A percentile compares a stretch with the other conserved stretches of the same genome.
Conservation (phyloP, 30 jellyfish, hydroid and myxozoan genomes). For the Sanderia malayensis region DNA sequence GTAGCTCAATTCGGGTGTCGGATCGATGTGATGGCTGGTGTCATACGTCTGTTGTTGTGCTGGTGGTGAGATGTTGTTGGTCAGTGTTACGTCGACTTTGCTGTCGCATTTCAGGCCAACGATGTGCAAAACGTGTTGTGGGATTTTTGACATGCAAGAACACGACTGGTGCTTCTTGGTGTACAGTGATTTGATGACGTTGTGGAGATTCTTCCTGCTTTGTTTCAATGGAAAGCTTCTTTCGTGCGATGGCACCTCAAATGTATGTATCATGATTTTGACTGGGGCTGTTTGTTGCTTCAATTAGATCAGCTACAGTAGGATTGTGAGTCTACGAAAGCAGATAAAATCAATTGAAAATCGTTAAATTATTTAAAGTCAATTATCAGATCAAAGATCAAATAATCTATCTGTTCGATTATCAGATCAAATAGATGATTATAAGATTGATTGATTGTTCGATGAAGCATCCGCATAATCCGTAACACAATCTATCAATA, state of each 20-base stretch:
- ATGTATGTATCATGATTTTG: not conserved
- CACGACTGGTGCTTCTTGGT: too few relatives aligned
- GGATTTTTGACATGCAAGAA: not conserved
- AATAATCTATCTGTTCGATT: too few relatives aligned
- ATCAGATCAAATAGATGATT: too few relatives aligned
- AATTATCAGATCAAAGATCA: too few relatives aligned
- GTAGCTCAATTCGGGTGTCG: slow-evolving; percentile 39
- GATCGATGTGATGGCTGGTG: slow-evolving; percentile 35
- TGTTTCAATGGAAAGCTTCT: not conserved
- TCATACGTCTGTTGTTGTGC: not conserved
- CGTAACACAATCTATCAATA: too few relatives aligned
- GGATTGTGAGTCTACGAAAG: too few relatives aligned
- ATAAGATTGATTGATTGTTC: too few relatives aligned
- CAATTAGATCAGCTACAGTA: slow-evolving; percentile 3
- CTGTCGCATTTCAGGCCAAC: not conserved
- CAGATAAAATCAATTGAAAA: too few relatives aligned
- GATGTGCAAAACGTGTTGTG: not conserved
- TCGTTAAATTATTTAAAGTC: too few relatives aligned
- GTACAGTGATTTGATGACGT: not conserved
- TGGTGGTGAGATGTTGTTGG: too few relatives aligned
- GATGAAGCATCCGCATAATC: too few relatives aligned
- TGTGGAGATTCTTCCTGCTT: not conserved
- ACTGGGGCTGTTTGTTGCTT: too few relatives aligned
- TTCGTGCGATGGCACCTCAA: not conserved
- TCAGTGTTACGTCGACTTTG: not conserved